These are phyloP conservation scores for Mechanitis messenoides DNA, from an alignment of 2,888 invertebrate genomes.

Conservation along the genomic window DNA sequence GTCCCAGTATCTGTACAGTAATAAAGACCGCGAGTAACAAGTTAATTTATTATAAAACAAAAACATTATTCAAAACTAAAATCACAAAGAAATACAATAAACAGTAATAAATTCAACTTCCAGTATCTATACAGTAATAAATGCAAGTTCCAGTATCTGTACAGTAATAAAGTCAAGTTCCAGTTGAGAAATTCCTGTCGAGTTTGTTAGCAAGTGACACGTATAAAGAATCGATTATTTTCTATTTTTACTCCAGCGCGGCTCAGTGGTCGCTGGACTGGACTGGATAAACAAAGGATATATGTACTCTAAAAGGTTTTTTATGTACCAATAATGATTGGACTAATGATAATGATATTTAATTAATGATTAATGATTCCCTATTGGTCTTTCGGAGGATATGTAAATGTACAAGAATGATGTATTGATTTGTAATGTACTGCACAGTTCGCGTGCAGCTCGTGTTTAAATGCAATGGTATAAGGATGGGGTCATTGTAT, in stretches of 20 bases:
- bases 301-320: constrained; percentile 44
- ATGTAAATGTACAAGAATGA: not conserved
- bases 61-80: no score
- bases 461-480: not conserved
- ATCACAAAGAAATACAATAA: no score
- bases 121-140: not conserved
- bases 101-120: not conserved
- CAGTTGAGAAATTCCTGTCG: constrained; percentile 36
- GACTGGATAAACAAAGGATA: constrained; percentile 48
- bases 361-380: not conserved
- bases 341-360: constrained; percentile 16
- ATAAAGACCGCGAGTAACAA: not conserved
- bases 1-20: not conserved
- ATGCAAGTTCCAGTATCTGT: no score
- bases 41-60: no score
- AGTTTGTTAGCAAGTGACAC: constrained; percentile 63
- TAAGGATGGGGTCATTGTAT: not conserved
- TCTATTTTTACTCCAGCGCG: constrained; percentile 65
- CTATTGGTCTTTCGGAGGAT: not conserved
- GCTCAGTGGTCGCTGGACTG: constrained; percentile 43
- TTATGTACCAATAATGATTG: constrained; percentile 36
- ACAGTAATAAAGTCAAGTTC: constrained; percentile 25
- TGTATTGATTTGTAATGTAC: constrained; percentile 1
- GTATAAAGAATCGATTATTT: constrained; percentile 72
- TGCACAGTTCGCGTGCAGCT: not conserved